Percentiles rank a stretch among this genome's conserved stretches.
Evolutionary conservation across 2,113 vertebrate genomes (phyloP).

Genomic region (Mormoops blainvillei): DNA sequence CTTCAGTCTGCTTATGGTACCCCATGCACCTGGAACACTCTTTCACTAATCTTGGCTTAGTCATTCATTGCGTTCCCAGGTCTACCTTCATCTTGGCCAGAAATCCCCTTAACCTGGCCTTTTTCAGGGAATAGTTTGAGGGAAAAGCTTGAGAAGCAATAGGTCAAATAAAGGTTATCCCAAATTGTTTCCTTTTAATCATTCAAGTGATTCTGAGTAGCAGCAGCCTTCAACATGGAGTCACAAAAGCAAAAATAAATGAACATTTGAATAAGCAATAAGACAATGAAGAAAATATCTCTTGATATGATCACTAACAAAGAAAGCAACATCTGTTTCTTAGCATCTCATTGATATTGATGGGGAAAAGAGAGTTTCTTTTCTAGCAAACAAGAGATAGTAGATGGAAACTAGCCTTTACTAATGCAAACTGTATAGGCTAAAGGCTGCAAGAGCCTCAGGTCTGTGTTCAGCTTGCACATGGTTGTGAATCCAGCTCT

Average conservation of each 20-base stretch:
- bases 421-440: background rate
- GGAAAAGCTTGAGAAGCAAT: background rate
- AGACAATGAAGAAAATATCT: background rate
- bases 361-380: background rate
- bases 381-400: background rate
- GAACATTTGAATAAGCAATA: background rate
- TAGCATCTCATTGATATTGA: background rate
- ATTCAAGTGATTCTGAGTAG: background rate
- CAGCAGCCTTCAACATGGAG: background rate
- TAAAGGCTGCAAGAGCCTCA: background rate
- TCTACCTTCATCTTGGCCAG: background rate
- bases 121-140: background rate
- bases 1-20: background rate
- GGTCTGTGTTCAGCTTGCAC: background rate
- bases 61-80: background rate
- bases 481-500: background rate
- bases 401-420: background rate
- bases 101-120: background rate
- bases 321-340: background rate
- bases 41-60: background rate
- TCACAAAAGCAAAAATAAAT: background rate
- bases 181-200: background rate
- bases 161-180: background rate
- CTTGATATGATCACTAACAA: background rate
- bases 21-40: background rate